Base-by-base conservation (phyloP, 2,888 invertebrate genomes). In the Neelides folsomi region DNA sequence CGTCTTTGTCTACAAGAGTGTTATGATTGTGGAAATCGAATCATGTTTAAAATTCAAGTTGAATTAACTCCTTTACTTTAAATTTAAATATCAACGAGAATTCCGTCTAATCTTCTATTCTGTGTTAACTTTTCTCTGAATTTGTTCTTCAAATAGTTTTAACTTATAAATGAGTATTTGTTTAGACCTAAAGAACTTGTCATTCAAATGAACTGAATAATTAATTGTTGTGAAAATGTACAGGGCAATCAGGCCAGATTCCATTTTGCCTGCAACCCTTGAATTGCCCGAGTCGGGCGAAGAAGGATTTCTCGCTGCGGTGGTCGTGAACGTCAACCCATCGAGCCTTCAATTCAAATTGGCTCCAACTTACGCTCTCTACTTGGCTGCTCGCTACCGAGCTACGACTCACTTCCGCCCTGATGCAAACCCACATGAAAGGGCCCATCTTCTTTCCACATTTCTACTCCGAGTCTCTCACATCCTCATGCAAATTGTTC, bases 251-350 rank as follows among this genome's bases (percentile, higher is more conserved):
- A 52, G 63, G 18, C 56, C 62, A 4, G 62, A 62, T 49, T 62
- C 63, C 9, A 63, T 63, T 47, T 75, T 95, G 61, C 95, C 95
- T 5, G 94, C 94, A 0, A 88, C 92, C 18, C 73, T 95, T 63
- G 94, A 94, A 73, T 90, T 94, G 71, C 83, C 89, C 19, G 93
- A 95, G 72, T 89, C 89, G 63, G 87, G 86, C 18, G 95, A 95
- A 73, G 89, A 92, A 68, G 81, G 85, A 63, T 90, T 95, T 72
- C 75, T 97, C 47, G 82, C 84, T 55, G 82, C 87, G 40, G 84
- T 93, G 59, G 82, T 94, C 68, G 80, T 85, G 36, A 83, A 92
- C 62, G 78, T 92, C 61, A 92, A 90, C 70, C 88, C 89, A 12
- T 83, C 83, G 68, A 81, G 82, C 54, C 67, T 70, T 36, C 86